These are phyloP conservation scores for Lerista edwardsae DNA, from an alignment of 2,797 vertebrate genomes.

Conservation along the genomic window DNA sequence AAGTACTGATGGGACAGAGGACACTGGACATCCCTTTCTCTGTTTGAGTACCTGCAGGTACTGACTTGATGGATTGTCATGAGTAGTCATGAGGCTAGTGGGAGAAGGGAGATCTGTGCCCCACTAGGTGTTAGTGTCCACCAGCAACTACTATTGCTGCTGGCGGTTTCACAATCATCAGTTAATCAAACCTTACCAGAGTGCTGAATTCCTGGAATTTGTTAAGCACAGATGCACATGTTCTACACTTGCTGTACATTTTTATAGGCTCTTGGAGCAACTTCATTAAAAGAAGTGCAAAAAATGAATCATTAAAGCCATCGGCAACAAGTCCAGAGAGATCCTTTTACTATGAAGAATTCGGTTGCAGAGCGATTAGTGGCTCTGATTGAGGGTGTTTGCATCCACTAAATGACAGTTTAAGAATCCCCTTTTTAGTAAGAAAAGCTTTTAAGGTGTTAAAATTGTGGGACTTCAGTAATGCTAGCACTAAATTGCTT, in stretches of 20 bases:
- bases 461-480: conserved; percentile 26
- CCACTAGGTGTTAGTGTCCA: background rate
- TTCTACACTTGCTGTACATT: conserved; percentile 11
- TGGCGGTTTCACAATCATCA: background rate
- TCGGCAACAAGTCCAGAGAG: conserved; percentile 35
- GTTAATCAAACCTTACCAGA: background rate
- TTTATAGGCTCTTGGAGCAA: background rate
- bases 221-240: background rate
- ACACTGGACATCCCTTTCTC: too few relatives aligned
- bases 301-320: conserved; percentile 40
- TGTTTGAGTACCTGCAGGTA: too few relatives aligned
- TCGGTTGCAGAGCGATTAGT: conserved; percentile 15
- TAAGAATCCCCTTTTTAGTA: conserved; percentile 38
- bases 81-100: background rate
- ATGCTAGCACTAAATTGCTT: conserved; percentile 20
- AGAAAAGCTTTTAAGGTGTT: conserved; percentile 56
- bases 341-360: conserved; percentile 28
- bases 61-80: background rate
- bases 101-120: background rate
- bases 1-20: too few relatives aligned
- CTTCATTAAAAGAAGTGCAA: conserved; percentile 41
- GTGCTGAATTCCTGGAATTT: conserved; percentile 11
- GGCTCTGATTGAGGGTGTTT: conserved; percentile 22
- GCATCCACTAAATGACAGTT: conserved; percentile 40
- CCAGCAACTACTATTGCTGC: background rate